These are phyloP conservation scores for Apodemia duryi DNA, from an alignment of 2,888 invertebrate species.

Conservation along the genomic window DNA sequence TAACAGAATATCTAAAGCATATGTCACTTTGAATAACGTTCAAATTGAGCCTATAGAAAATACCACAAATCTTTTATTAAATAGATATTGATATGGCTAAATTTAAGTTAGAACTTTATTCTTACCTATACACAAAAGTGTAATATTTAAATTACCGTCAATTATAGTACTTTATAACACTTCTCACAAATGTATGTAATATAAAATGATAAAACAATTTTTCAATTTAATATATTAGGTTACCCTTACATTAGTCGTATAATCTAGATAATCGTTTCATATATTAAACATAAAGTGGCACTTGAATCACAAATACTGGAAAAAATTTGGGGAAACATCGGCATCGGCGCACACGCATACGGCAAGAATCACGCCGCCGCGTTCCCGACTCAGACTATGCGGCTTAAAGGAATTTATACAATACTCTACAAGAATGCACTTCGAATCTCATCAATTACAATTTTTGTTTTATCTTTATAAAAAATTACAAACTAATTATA, in stretches of 20 bases:
- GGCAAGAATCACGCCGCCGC: slow-evolving; percentile 48
- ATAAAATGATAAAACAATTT: slow-evolving; percentile 81
- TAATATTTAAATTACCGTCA: slow-evolving; percentile 78
- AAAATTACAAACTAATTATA: slow-evolving; percentile 73
- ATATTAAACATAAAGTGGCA: slow-evolving; percentile 87
- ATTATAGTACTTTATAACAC: slow-evolving; percentile 77
- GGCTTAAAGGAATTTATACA: slow-evolving; percentile 70
- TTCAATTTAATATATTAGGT: slow-evolving; percentile 79
- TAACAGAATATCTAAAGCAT: slow-evolving; percentile 80
- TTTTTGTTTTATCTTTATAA: slow-evolving; percentile 56
- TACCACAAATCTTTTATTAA: slow-evolving; percentile 80
- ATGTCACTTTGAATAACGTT: slow-evolving; percentile 80
- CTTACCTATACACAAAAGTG: slow-evolving; percentile 80
- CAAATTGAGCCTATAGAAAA: slow-evolving; percentile 80
- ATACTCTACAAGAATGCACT: slow-evolving; percentile 74
- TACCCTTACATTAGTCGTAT: slow-evolving; percentile 80
- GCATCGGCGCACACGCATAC: slow-evolving; percentile 63
- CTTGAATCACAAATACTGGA: slow-evolving; percentile 89
- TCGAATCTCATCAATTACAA: slow-evolving; percentile 74
- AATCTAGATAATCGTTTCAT: slow-evolving; percentile 81
- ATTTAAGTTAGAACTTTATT: slow-evolving; percentile 78
- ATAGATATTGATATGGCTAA: slow-evolving; percentile 81
- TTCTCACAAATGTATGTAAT: slow-evolving; percentile 79
- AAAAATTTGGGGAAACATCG: slow-evolving; percentile 82
- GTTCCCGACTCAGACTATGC: slow-evolving; percentile 67